These are phyloP conservation scores for Hypomesus transpacificus DNA, from an alignment of 2,113 vertebrate species.

Conservation along the genomic window DNA sequence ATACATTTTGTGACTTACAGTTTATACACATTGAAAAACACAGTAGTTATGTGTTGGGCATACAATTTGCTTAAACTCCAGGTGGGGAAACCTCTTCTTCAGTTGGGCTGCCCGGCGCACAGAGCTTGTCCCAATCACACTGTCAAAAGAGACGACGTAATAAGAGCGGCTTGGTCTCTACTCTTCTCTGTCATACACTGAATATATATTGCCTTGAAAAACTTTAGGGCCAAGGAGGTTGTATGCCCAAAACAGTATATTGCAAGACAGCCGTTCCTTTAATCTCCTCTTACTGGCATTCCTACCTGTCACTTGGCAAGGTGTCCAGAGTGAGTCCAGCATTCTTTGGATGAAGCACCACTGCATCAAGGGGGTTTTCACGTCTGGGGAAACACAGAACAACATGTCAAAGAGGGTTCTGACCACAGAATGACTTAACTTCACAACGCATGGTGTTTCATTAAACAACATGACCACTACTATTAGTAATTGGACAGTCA, in stretches of 20 bases:
- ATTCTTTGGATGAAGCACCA: constrained; percentile 91
- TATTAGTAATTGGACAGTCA: no score
- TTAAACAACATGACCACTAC: no score
- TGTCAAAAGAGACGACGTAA: constrained; percentile 48
- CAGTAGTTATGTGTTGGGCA: constrained; percentile 73
- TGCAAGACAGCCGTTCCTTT: no score
- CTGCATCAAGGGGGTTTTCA: constrained; percentile 90
- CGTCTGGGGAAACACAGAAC: constrained; percentile 69
- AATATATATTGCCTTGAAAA: not conserved
- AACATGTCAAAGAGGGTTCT: no score
- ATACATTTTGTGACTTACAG: no score
- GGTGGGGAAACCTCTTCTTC: constrained; percentile 87
- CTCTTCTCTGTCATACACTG: not conserved
- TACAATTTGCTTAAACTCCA: constrained; percentile 95
- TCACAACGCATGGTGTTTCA: no score
- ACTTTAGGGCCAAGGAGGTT: not conserved
- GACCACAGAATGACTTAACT: no score
- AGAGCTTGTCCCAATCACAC: constrained; percentile 92
- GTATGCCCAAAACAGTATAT: no score
- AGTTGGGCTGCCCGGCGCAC: constrained; percentile 92
- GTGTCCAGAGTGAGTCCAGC: constrained; percentile 78
- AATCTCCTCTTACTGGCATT: not conserved
- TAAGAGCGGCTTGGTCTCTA: not conserved
- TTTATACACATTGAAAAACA: no score
- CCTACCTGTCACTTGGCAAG: constrained; percentile 87